Base-by-base conservation (phyloP, 2,797 vertebrate species). In the Scolopax bukidnonensis region DNA sequence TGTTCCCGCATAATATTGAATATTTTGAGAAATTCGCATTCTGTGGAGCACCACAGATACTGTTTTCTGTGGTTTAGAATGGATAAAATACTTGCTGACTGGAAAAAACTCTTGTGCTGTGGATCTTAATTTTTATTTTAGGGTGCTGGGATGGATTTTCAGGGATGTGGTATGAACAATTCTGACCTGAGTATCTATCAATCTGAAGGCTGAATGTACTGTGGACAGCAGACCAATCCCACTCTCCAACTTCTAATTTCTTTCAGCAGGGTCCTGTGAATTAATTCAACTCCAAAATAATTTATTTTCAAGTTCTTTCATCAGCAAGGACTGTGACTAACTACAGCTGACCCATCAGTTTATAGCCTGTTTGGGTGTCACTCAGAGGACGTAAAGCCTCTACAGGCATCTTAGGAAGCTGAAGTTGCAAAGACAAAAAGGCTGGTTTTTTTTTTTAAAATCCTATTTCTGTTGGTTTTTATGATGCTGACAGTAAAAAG, bases 381-480 rank as follows among this genome's bases (percentile, higher is more conserved):
- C 3, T 45, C 51, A 50, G 6, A 3, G 1, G 30, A 8, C 3
- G 0, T 28, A 59, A 14, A 64, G 2, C 10, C n/a, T 80, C 28
- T 8, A 12, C 4, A 70, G 48, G 33, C 32, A 36, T 77, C 6
- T 38, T 21, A 65, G 14, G 23, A 79, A 28, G 3, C 6, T 1
- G 7, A 79, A 84, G 10, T 3, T 87, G 30, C 13, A 69, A 82
- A 87, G 43, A 21, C 30, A 63, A 85, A 85, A 74, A 64, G 23
- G 4, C 5, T 59, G 36, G 8, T 36, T 65, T 18, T 27, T 89
- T 84, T 48, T 23, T n/a, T 91, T 84, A 53, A 12, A 7, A 30
- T 54, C 5, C 8, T 18, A 1, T 12, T 4, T 76, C n/a, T 87
- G 40, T 15, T 74, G 16, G 0, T 32, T 84, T 83, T 68, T 36